A percentile compares a stretch with the other conserved stretches of the same genome.
Conservation (phyloP, 2,888 invertebrate species). For the Selenia dentaria region DNA sequence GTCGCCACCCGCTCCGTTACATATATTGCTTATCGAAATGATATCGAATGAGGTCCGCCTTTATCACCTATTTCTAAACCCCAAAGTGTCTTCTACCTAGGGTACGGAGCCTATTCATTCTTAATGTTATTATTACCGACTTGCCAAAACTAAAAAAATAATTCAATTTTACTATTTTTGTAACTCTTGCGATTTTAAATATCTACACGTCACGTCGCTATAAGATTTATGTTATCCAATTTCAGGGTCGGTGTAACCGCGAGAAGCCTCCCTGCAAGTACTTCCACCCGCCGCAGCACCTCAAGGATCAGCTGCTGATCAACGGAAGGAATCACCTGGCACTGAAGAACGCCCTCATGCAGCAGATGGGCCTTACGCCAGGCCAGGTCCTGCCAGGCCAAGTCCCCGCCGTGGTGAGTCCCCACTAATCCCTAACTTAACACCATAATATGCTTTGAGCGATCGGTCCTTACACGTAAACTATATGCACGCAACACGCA, state of each 20-base stretch:
- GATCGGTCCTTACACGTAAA: conserved; percentile 73
- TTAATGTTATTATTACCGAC: conserved; percentile 57
- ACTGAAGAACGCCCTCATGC: conserved; percentile 98
- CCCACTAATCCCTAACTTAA: conserved; percentile 15
- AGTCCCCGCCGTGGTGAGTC: conserved; percentile 96
- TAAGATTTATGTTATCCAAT: conserved; percentile 35
- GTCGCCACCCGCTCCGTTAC: conserved; percentile 51
- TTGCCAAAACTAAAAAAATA: too few species aligned
- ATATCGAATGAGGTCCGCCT: conserved; percentile 66
- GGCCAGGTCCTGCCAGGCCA: conserved; percentile 97
- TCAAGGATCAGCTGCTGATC: conserved; percentile 99
- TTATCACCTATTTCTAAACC: conserved; percentile 59
- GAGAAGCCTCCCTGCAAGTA: conserved; percentile 99
- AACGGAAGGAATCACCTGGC: conserved; percentile 99
- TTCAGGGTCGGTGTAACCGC: conserved; percentile 99
- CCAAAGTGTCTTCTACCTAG: conserved; percentile 56
- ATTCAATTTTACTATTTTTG: not conserved
- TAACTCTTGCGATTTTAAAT: not conserved
- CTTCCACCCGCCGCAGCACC: conserved; percentile 99
- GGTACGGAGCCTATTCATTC: conserved; percentile 26
- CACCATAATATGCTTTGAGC: conserved; percentile 62
- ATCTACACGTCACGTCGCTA: conserved; percentile 9
- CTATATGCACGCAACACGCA: conserved; percentile 75
- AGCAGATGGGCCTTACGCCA: conserved; percentile 97
- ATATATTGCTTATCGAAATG: conserved; percentile 72